A percentile compares a stretch with the other conserved stretches of the same genome.
Conservation (phyloP, 2,113 vertebrate genomes). For the Lepisosteus osseus region DNA sequence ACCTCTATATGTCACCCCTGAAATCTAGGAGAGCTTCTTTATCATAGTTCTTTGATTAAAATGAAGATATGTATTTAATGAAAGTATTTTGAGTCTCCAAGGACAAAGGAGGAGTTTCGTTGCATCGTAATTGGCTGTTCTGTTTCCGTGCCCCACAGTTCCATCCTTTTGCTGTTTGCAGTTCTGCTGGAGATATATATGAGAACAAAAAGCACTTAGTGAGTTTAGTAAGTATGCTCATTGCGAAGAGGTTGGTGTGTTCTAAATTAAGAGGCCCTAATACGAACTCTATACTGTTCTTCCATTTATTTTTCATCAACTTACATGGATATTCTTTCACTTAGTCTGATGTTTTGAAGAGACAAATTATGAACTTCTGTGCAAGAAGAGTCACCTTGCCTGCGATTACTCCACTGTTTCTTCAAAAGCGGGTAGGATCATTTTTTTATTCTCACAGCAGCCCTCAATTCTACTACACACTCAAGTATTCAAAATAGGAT, state of each 20-base stretch:
- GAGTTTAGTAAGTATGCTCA: constrained; percentile 27
- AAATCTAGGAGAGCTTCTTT: constrained; percentile 7
- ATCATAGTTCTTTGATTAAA: constrained; percentile 45
- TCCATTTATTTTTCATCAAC: constrained; percentile 20
- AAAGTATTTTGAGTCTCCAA: constrained; percentile 63
- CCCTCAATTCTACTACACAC: too few species aligned
- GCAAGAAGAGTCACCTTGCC: constrained; percentile 87
- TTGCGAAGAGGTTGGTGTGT: constrained; percentile 24
- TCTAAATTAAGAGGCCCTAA: too few species aligned
- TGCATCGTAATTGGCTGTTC: constrained; percentile 58
- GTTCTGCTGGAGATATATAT: constrained; percentile 51
- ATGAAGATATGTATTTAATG: constrained; percentile 39
- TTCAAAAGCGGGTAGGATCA: constrained; percentile 83
- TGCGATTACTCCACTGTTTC: constrained; percentile 79
- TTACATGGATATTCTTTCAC: constrained; percentile 41
- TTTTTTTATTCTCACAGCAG: background rate
- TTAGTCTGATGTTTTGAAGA: constrained; percentile 40
- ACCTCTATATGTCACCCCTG: too few species aligned
- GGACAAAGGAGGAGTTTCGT: constrained; percentile 81
- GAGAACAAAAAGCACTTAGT: constrained; percentile 33
- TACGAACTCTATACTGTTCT: too few species aligned
- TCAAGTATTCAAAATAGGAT: too few species aligned
- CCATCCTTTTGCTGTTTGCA: constrained; percentile 59
- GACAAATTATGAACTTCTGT: constrained; percentile 78
- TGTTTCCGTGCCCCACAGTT: constrained; percentile 62